A percentile compares a stretch with the other conserved stretches of the same genome.
These are phyloP conservation scores for Tyrophagus putrescentiae DNA, from an alignment of 1,140 invertebrate species.

Conservation along the genomic window DNA sequence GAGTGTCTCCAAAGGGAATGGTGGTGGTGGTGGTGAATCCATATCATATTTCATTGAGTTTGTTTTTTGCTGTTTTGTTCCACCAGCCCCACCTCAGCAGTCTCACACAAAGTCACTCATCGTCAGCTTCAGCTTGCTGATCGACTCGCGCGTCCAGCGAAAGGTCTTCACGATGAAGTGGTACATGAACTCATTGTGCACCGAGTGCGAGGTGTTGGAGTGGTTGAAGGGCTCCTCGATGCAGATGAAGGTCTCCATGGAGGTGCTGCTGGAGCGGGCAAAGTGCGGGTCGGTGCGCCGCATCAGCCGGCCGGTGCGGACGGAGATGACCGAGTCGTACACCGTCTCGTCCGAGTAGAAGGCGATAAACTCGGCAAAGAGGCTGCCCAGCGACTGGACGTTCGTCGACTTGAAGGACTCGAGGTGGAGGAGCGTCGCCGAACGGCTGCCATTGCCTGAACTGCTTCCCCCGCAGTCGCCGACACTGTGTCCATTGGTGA, in stretches of 20 bases:
- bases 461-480: neutral
- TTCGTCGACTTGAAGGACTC: constrained; percentile 50
- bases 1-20: too few relatives aligned
- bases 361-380: constrained; percentile 70
- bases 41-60: too few relatives aligned
- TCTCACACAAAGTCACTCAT: neutral
- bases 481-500: neutral
- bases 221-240: constrained; percentile 91
- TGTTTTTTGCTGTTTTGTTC: too few relatives aligned
- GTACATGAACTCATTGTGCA: constrained; percentile 71
- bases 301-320: constrained; percentile 38
- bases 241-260: constrained; percentile 51
- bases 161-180: constrained; percentile 62
- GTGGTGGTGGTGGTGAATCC: neutral
- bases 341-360: constrained; percentile 67
- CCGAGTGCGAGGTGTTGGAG: constrained; percentile 81
- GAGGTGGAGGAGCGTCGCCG: too few relatives aligned
- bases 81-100: too few relatives aligned
- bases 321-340: constrained; percentile 66
- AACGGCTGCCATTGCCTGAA: constrained; percentile 2
- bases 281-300: constrained; percentile 34
- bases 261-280: constrained; percentile 55
- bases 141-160: neutral
- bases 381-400: constrained; percentile 58
- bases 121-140: neutral